Conservation (phyloP, 2,113 vertebrate species). For the Xiphorhynchus elegans region DNA sequence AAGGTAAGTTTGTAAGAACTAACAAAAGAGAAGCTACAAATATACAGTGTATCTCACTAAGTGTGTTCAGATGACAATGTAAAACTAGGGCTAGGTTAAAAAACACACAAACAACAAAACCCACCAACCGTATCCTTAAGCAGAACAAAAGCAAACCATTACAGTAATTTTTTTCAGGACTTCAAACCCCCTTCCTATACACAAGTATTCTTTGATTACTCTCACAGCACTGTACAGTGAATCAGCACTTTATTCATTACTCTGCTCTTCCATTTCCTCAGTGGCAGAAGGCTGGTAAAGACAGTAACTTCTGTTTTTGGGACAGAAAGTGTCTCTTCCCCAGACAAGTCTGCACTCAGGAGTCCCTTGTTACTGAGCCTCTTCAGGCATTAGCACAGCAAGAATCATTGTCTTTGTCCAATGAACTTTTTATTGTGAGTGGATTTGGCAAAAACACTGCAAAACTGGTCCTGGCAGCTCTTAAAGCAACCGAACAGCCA, state of each 20-base stretch:
- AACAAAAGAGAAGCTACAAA: background rate
- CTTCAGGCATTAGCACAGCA: background rate
- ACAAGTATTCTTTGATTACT: background rate
- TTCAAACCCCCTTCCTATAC: background rate
- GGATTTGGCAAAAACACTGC: slow-evolving; percentile 27
- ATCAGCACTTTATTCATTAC: background rate
- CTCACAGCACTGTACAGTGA: background rate
- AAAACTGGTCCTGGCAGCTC: background rate
- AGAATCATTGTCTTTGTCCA: slow-evolving; percentile 42
- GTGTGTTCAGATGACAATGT: background rate
- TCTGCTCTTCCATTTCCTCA: background rate
- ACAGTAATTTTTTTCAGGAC: background rate
- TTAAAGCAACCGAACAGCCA: background rate
- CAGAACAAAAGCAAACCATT: background rate
- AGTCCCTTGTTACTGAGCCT: background rate
- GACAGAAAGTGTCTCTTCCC: background rate
- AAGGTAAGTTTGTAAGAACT: background rate
- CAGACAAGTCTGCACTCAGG: background rate
- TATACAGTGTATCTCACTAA: background rate
- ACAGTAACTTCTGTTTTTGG: background rate
- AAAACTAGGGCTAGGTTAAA: background rate
- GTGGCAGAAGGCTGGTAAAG: background rate
- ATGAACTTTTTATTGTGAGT: slow-evolving; percentile 15
- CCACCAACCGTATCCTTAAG: background rate
- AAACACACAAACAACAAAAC: background rate